These are phyloP conservation scores for Coleophora flavipennella DNA, from an alignment of 2,888 invertebrate genomes.

Conservation along the genomic window DNA sequence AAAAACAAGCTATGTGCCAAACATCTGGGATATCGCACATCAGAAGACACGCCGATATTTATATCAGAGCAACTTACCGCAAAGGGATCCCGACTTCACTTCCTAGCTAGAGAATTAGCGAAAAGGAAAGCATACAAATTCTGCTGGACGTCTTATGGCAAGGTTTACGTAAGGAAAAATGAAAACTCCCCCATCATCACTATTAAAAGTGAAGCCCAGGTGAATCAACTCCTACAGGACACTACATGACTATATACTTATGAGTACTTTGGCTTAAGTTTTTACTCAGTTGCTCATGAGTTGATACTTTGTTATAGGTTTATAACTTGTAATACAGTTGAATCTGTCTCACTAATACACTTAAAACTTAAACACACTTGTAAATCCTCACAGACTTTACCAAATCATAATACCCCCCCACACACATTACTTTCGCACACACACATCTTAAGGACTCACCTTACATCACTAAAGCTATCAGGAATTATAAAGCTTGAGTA, in stretches of 20 bases:
- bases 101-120: conserved; percentile 12
- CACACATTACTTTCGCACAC: not conserved
- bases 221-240: not conserved
- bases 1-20: conserved; percentile 13
- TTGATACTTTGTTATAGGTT: not conserved
- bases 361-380: not conserved
- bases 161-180: conserved; percentile 13
- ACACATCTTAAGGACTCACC: too few relatives aligned
- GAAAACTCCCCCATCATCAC: conserved; percentile 10
- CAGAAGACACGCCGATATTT: conserved; percentile 11
- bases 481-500: too few relatives aligned
- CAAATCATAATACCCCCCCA: not conserved
- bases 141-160: conserved; percentile 16
- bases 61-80: conserved; percentile 14
- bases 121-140: conserved; percentile 11
- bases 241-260: not conserved
- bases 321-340: not conserved
- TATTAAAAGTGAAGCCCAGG: conserved; percentile 8
- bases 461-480: too few relatives aligned
- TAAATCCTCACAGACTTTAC: not conserved
- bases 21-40: conserved; percentile 9
- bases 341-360: not conserved
- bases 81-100: conserved; percentile 12
- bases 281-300: not conserved
- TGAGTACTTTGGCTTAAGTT: not conserved